A percentile compares a stretch with the other conserved stretches of the same genome.
These are phyloP conservation scores for Pachyrhynchus sulphureomaculatus DNA, from an alignment of 1,140 invertebrate species.

Conservation along the genomic window DNA sequence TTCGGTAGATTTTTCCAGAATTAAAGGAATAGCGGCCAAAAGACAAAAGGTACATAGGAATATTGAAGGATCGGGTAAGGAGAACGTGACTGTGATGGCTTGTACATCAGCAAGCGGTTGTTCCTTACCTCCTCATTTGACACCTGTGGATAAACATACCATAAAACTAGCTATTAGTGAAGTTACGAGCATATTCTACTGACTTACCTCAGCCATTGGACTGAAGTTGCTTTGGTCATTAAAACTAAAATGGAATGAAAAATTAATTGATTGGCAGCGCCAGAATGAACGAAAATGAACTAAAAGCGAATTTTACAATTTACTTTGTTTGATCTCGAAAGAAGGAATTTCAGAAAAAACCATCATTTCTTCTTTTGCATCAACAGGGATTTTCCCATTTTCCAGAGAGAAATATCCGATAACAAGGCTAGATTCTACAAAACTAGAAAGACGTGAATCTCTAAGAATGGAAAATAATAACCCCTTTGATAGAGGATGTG, in stretches of 20 bases:
- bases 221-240: background rate
- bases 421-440: background rate
- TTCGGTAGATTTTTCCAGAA: background rate
- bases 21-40: conserved; percentile 3
- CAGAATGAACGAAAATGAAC: background rate
- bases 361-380: no score
- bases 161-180: no score
- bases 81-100: conserved; percentile 17
- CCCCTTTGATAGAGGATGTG: background rate
- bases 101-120: conserved; percentile 9
- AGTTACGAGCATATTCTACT: background rate
- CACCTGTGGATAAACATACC: background rate
- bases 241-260: background rate
- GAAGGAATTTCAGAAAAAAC: background rate
- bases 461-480: background rate
- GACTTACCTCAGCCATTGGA: background rate
- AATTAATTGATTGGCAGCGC: background rate
- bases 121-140: conserved; percentile 5
- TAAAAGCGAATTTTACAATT: background rate
- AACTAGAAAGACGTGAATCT: background rate
- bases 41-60: conserved; percentile 11
- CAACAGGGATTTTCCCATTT: background rate
- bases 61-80: conserved; percentile 11
- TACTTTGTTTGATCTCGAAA: background rate
- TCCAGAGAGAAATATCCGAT: background rate